phyloP scores from a whole-genome alignment of 1,140 invertebrate species.

The Yoshiicerus persimilis region DNA sequence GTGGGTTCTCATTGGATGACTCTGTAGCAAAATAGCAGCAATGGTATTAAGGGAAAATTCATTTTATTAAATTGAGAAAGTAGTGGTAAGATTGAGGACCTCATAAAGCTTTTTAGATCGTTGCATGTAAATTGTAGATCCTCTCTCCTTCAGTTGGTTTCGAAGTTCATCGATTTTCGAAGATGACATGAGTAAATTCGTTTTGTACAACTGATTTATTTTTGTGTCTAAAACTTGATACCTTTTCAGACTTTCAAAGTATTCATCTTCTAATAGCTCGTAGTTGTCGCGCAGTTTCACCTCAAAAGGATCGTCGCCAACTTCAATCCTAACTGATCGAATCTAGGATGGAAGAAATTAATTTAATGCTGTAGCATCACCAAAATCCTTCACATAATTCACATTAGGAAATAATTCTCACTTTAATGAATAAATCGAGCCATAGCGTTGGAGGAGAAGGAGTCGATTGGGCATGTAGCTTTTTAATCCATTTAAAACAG shows the following conservation, averaged over 20 bases:
- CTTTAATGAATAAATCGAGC: slow-evolving; percentile 82
- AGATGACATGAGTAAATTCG: slow-evolving; percentile 77
- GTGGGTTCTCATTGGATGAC: slow-evolving; percentile 67
- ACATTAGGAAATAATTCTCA: slow-evolving; percentile 53
- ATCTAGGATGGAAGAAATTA: slow-evolving; percentile 58
- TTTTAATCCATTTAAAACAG: slow-evolving; percentile 90
- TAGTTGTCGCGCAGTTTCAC: slow-evolving; percentile 94
- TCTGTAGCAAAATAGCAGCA: neutral
- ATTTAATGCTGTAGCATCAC: neutral
- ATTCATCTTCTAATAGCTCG: slow-evolving; percentile 93
- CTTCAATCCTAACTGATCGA: slow-evolving; percentile 81
- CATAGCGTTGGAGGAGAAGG: slow-evolving; percentile 62
- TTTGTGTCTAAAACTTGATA: slow-evolving; percentile 85
- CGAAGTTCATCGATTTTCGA: slow-evolving; percentile 88
- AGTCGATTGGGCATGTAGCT: slow-evolving; percentile 71
- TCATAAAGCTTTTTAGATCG: slow-evolving; percentile 78
- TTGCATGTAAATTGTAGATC: slow-evolving; percentile 93
- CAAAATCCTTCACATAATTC: neutral
- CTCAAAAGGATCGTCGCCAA: slow-evolving; percentile 97
- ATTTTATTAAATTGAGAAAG: neutral
- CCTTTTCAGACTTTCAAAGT: slow-evolving; percentile 91
- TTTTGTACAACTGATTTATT: slow-evolving; percentile 75
- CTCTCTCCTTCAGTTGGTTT: slow-evolving; percentile 79
- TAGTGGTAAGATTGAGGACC: slow-evolving; percentile 51
- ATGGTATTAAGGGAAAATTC: rapidly evolving